Base-by-base conservation (phyloP, 1,140 invertebrate species). In the Holotrichia oblita region DNA sequence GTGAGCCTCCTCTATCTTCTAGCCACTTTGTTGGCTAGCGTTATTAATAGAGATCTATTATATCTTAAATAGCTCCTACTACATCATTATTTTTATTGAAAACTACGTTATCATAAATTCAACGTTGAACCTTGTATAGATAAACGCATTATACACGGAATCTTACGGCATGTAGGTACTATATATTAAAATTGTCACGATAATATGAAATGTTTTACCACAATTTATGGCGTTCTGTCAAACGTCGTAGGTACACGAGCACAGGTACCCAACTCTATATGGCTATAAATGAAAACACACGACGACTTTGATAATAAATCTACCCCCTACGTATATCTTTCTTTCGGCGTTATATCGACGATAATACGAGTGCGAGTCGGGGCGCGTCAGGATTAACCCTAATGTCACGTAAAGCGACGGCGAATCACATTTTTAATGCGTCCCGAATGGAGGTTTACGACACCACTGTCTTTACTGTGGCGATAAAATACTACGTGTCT, bases 391-490 rank as follows among this genome's bases (percentile, higher is more conserved):
- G 61, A 64, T 64, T 64, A 64, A 64, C 61, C 61, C 61, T 64
- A 64, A 64, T 64, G 61, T 64, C 61, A 27, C 61, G 61, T 64
- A 64, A 20, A 64, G 24, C 61, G 61, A 64, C 12, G 61, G 20
- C 61, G 61, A 64, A 64, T 64, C 61, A 64, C 61, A 64, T 64
- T 64, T 64, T 64, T 64, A 64, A 64, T 64, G 61, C 17, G n/a
- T 14, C n/a, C 61, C 14, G 61, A 64, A 64, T 64, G 61, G 61
- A 64, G 61, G 20, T 64, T 64, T 64, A 64, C 61, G 61, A 64
- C 61, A 20, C 61, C 61, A 64, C 61, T 64, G 61, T 64, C 61
- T 64, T 64, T 64, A 64, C 61, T 64, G 6, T 48, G 17, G 17
- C 61, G 61, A 64, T 64, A 64, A 64, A 64, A 64, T 64, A 64